Base-by-base conservation (phyloP, 2,113 vertebrate species). In the Sisor rabdophorus region DNA sequence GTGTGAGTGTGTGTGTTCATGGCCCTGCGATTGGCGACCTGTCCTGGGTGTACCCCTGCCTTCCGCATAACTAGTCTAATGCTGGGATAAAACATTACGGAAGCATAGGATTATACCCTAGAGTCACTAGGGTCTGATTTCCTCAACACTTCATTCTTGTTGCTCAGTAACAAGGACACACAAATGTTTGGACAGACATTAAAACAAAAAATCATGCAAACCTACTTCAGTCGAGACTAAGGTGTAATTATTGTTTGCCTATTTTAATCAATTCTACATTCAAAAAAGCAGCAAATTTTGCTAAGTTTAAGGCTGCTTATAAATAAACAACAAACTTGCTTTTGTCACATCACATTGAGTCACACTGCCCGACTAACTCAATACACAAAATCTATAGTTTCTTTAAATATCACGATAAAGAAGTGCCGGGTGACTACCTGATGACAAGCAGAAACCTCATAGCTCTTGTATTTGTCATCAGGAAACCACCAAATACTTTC, bases 81-180 rank as follows among this genome's bases (percentile, higher is more conserved):
- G 64, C 79, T 54, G 79, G 76, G 72, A 59, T 88, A 78, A 85
- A 84, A 85, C 72, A 44, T 75, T 85, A 85, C 79, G 72, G 84
- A 78, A 87, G 48, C n/a, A n/a, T n/a, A n/a, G n/a, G n/a, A n/a
- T n/a, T n/a, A n/a, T n/a, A n/a, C n/a, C n/a, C n/a, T n/a, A n/a
- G n/a, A n/a, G n/a, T n/a, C n/a, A n/a, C n/a, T n/a, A n/a, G n/a
- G n/a, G n/a, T n/a, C n/a, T n/a, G 59, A 73, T 77, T 77, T 85
- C 82, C 87, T 90, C 87, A 85, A 85, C 55, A 78, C 16, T 22
- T 50, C 20, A 61, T 48, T 48, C 22, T 17, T 71, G 50, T 24
- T 50, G 47, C 22, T 20, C 24, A 19, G 7, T 50, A 4, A 52
- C 72, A 75, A 79, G n/a, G 13, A 58, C 19, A 28, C 48, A 30